These are phyloP conservation scores for Drosophila borborema DNA, from an alignment of 2,888 invertebrate genomes.

Conservation along the genomic window DNA sequence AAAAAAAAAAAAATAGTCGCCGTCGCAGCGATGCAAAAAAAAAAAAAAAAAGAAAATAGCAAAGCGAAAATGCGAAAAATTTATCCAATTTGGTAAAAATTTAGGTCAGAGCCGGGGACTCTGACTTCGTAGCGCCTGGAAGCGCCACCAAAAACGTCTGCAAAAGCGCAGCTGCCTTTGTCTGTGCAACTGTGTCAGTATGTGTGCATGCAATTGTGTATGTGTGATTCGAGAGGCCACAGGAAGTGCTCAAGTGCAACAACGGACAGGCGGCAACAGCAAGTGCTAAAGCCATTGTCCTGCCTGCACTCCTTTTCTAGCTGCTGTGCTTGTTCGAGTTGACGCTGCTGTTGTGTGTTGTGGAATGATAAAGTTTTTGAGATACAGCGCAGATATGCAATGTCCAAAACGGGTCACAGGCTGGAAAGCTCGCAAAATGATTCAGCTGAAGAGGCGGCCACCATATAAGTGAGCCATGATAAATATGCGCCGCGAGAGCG, in stretches of 20 bases:
- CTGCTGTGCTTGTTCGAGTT: neutral
- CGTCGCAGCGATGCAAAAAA: slow-evolving; percentile 48
- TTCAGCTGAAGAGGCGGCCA: slow-evolving; percentile 42
- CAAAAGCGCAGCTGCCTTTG: slow-evolving; percentile 75
- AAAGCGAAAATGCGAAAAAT: slow-evolving; percentile 82
- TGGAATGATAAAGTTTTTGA: slow-evolving; percentile 58
- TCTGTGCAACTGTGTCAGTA: slow-evolving; percentile 30
- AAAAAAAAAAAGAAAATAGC: slow-evolving; percentile 26
- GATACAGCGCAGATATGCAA: slow-evolving; percentile 62
- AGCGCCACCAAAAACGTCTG: slow-evolving; percentile 62
- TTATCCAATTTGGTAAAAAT: slow-evolving; percentile 84
- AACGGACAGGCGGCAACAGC: slow-evolving; percentile 51
- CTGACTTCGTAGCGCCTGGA: slow-evolving; percentile 49
- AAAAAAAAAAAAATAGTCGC: slow-evolving; percentile 23
- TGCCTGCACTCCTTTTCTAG: slow-evolving; percentile 41
- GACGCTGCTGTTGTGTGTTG: slow-evolving; percentile 26
- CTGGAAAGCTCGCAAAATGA: slow-evolving; percentile 43
- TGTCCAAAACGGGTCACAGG: slow-evolving; percentile 52
- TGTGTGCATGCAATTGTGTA: slow-evolving; percentile 20
- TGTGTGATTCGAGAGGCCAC: slow-evolving; percentile 47
- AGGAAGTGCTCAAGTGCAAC: slow-evolving; percentile 78
- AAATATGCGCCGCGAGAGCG: slow-evolving; percentile 46
- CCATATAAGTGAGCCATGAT: slow-evolving; percentile 67
- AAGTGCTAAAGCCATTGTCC: slow-evolving; percentile 72
- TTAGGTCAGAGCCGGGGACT: slow-evolving; percentile 78